A percentile compares a stretch with the other conserved stretches of the same genome.
These are phyloP conservation scores for Macropodus opercularis DNA, from an alignment of 2,797 vertebrate species.

Conservation along the genomic window DNA sequence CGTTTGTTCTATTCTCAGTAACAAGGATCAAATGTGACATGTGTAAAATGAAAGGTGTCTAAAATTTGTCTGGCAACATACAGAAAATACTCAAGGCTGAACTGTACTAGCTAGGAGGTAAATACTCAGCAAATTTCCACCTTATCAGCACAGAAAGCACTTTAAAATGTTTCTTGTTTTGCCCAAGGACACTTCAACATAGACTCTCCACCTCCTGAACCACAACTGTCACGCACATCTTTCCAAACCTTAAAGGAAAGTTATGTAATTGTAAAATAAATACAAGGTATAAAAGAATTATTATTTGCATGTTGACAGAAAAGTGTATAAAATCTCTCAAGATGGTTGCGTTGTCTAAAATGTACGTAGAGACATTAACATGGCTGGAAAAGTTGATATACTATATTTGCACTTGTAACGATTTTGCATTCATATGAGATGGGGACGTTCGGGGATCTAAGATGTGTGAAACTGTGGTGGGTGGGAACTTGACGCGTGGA, in stretches of 20 bases:
- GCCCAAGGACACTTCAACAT: no score
- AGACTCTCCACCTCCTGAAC: no score
- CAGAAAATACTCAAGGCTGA: constrained; percentile 1
- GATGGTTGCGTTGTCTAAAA: background rate
- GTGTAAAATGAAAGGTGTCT: background rate
- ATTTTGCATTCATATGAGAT: no score
- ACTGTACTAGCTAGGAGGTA: no score
- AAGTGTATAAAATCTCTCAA: background rate
- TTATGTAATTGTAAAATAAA: no score
- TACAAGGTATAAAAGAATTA: background rate
- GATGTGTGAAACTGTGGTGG: background rate
- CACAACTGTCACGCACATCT: background rate
- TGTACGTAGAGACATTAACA: background rate
- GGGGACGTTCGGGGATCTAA: no score
- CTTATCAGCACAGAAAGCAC: no score
- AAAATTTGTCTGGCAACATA: constrained; percentile 5
- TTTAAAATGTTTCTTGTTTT: no score
- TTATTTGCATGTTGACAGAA: background rate
- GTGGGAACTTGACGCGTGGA: background rate
- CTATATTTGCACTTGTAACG: no score
- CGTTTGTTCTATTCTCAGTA: background rate
- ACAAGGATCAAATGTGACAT: constrained; percentile 26
- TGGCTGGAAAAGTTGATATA: background rate
- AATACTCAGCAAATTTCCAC: no score
- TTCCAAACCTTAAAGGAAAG: background rate